A percentile compares a stretch with the other conserved stretches of the same genome.
Evolutionary conservation across 2,113 vertebrate genomes (phyloP).

Genomic region (Rhombomys opimus): DNA sequence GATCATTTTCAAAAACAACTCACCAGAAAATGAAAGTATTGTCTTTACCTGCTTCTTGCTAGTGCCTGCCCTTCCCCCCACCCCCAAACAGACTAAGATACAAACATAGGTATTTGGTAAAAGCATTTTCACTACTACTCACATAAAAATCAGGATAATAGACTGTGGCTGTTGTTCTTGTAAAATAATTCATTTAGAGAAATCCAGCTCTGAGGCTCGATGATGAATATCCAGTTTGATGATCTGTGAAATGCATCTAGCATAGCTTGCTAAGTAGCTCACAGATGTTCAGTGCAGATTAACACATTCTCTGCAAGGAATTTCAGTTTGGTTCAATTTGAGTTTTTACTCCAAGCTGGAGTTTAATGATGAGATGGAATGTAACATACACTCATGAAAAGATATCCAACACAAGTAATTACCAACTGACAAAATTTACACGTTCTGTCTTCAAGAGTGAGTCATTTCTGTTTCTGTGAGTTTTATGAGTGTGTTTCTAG

Average conservation of each 20-base stretch:
- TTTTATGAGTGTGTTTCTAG: not conserved
- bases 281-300: not conserved
- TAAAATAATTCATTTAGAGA: not conserved
- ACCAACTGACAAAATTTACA: not conserved
- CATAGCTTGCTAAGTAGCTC: not conserved
- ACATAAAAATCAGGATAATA: not conserved
- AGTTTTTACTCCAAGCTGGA: not conserved
- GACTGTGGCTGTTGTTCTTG: not conserved
- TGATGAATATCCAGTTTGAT: not conserved
- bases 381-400: not conserved
- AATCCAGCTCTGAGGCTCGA: not conserved
- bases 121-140: not conserved
- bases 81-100: not conserved
- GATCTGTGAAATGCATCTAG: not conserved
- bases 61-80: not conserved
- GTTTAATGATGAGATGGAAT: not conserved
- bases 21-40: not conserved
- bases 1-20: not conserved
- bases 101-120: not conserved
- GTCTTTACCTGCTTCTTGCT: not conserved
- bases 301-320: slow-evolving; percentile 16
- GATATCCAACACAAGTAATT: not conserved
- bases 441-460: not conserved
- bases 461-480: not conserved
- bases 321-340: not conserved